phyloP scores from a whole-genome alignment of 1,140 invertebrate genomes.

The Aphaenogaster rudis region DNA sequence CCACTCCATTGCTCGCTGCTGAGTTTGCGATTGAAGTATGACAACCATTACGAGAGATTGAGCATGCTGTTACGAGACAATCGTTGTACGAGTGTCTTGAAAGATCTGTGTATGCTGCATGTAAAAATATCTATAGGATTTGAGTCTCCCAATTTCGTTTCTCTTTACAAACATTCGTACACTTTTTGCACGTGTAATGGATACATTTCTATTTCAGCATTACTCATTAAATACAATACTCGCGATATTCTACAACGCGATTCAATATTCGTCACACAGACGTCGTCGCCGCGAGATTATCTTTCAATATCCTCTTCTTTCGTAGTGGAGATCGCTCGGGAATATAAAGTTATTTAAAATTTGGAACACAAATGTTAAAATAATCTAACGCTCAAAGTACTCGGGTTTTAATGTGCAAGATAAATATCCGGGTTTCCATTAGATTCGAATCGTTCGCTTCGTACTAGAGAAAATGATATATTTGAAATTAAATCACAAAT shows the following conservation, averaged over 20 bases:
- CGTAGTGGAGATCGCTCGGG: background rate
- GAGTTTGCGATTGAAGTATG: constrained; percentile 18
- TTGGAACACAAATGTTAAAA: background rate
- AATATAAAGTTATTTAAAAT: background rate
- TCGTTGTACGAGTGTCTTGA: background rate
- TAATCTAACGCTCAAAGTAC: background rate
- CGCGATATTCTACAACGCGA: constrained; percentile 7
- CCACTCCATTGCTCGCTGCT: background rate
- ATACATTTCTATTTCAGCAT: constrained; percentile 36
- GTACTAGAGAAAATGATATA: background rate
- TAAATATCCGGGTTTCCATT: background rate
- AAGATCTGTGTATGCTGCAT: background rate
- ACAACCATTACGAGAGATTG: background rate
- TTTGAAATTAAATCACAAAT: background rate
- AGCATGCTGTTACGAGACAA: constrained; percentile 17
- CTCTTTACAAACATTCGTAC: constrained; percentile 26
- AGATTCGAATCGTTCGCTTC: background rate
- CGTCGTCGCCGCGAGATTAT: background rate
- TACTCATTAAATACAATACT: background rate
- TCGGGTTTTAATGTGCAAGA: background rate
- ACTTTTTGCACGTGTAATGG: constrained; percentile 38
- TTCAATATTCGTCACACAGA: background rate
- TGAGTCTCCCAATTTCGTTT: constrained; percentile 11
- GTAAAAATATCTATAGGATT: constrained; percentile 6
- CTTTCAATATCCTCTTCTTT: background rate